Evolutionary conservation across 2,888 invertebrate genomes (phyloP).

Genomic region (Agrochola litura): DNA sequence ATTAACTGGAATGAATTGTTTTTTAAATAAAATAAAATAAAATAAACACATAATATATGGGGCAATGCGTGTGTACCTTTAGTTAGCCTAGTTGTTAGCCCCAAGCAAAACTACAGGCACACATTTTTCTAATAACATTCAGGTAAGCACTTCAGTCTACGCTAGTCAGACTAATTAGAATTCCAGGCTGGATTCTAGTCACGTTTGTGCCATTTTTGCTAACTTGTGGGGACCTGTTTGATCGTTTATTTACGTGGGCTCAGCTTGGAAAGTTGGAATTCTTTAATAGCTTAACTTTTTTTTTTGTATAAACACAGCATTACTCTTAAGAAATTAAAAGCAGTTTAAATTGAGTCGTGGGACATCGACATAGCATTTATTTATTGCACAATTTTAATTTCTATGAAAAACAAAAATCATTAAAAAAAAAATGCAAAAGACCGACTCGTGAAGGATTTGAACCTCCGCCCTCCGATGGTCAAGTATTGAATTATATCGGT

Average conservation of each 20-base stretch:
- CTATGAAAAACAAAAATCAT: not conserved
- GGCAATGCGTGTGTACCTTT: not conserved
- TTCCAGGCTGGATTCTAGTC: slow-evolving; percentile 41
- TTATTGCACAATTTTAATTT: not conserved
- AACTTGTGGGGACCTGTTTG: slow-evolving; percentile 41
- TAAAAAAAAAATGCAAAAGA: not conserved
- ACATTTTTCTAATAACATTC: slow-evolving; percentile 20
- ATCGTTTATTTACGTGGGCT: slow-evolving; percentile 17
- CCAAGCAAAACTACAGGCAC: not conserved
- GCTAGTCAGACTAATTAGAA: slow-evolving; percentile 46
- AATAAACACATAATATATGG: not conserved
- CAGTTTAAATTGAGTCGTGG: not conserved
- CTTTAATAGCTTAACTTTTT: not conserved
- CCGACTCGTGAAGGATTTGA: not conserved
- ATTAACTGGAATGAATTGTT: not conserved
- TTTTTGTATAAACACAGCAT: not conserved
- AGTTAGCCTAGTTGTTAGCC: not conserved
- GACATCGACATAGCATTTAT: not conserved
- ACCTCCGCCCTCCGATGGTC: no score
- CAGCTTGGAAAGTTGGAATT: slow-evolving; percentile 8
- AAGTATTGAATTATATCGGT: no score
- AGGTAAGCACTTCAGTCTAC: slow-evolving; percentile 22
- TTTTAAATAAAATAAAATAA: no score
- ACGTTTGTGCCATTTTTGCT: slow-evolving; percentile 47
- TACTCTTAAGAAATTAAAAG: not conserved